Base-by-base conservation (phyloP, 2,113 vertebrate species). In the Acrocephalus arundinaceus region DNA sequence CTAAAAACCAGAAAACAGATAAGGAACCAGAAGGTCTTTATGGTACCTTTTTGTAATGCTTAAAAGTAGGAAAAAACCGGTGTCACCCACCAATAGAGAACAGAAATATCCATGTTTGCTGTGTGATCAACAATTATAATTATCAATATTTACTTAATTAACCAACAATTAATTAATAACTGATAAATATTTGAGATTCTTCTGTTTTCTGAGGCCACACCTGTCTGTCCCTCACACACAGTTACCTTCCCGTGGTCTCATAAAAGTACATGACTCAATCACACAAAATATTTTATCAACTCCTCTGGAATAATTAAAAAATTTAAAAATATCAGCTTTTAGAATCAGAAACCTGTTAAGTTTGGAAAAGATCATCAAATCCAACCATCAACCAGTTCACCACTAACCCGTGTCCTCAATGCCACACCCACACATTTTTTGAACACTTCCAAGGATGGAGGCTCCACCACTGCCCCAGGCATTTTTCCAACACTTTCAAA, bases 251-350 rank as follows among this genome's bases (percentile, higher is more conserved):
- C 9, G 30, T 5, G 45, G 9, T 46, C 43, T 35, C 65, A n/a
- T 7, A 2, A 11, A 67, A 55, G 6, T 7, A 11, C 21, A 6
- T 0, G 3, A 65, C 9, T 33, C 17, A 23, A 23, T 30, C 68
- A 48, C 59, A 73, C 13, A 25, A 35, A 82, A 31, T 16, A 27
- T 13, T 52, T 39, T 13, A 51, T 48, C 49, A 41, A 4, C 28
- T 79, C 30, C 24, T 28, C 18, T 51, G 41, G 28, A 65, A 39
- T 30, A 35, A 41, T 23, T 45, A 0, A n/a, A 58, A 52, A 52
- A 35, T 1, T 0, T 31, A 58, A 76, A 52, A 35, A 0, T 4
- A 37, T 20, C 4, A 43, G 11, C 14, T 76, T 76, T 61, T 33
- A 55, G 21, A 8, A 9, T 48, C 75, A 24, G 13, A 54, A 28